Conservation (phyloP, 1,140 invertebrate species). For the Ridgeia piscesae region DNA sequence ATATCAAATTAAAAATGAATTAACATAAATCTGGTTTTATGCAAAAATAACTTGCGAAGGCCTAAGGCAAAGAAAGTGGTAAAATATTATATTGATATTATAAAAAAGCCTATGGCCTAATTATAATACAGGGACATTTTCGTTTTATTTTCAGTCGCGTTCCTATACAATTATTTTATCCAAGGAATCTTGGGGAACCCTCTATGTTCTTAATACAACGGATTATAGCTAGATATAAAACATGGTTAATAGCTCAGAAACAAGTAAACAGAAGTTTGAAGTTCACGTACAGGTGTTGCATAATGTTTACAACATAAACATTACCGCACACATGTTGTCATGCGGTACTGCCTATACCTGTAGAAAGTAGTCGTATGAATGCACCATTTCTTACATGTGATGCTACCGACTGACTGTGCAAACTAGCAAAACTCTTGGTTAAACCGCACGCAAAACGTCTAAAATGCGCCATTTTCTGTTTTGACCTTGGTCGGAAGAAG, state of each 20-base stretch:
- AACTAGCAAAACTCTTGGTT: not conserved
- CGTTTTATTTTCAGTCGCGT: too few relatives aligned
- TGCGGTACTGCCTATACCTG: not conserved
- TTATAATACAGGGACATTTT: too few relatives aligned
- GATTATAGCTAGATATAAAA: not conserved
- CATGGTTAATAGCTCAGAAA: not conserved
- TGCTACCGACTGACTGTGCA: not conserved
- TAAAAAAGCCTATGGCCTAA: too few relatives aligned
- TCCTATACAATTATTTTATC: not conserved
- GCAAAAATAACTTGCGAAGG: too few relatives aligned
- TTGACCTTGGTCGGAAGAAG: not conserved
- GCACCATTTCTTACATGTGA: not conserved
- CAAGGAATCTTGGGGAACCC: not conserved
- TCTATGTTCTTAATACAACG: not conserved
- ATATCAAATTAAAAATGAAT: too few relatives aligned
- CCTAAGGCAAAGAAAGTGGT: too few relatives aligned
- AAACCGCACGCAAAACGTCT: not conserved
- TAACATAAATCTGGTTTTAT: too few relatives aligned
- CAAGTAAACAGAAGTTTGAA: not conserved
- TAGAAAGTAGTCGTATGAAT: not conserved
- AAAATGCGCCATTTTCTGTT: not conserved
- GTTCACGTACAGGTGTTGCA: not conserved
- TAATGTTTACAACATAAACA: not conserved
- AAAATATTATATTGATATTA: too few relatives aligned
- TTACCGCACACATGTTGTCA: not conserved